These are phyloP conservation scores for Acleris laterana DNA, from an alignment of 2,888 invertebrate genomes.

Conservation along the genomic window DNA sequence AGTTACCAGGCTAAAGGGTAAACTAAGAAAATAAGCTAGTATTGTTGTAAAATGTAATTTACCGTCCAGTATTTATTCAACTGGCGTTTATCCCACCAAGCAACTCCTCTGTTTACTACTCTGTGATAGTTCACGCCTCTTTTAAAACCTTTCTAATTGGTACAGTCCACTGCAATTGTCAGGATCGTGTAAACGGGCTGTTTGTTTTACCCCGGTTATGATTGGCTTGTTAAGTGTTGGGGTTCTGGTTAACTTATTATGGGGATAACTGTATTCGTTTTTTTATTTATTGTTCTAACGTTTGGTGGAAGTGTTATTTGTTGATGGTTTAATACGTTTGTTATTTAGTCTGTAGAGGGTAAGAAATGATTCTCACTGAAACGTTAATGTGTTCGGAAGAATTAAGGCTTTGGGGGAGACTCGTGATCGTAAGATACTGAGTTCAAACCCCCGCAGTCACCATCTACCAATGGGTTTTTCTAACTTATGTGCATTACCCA, in stretches of 20 bases:
- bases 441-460: too few relatives aligned
- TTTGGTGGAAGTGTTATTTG: not conserved
- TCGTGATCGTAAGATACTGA: too few relatives aligned
- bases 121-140: constrained; percentile 25
- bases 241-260: constrained; percentile 23
- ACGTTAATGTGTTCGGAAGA: too few relatives aligned
- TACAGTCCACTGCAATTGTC: constrained; percentile 29
- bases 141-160: constrained; percentile 32
- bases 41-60: too few relatives aligned
- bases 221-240: constrained; percentile 29
- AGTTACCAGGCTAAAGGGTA: too few relatives aligned
- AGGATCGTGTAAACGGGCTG: constrained; percentile 25
- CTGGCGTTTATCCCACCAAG: not conserved
- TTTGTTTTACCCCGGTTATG: constrained; percentile 30
- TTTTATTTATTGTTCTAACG: not conserved
- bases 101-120: constrained; percentile 1
- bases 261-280: constrained; percentile 12
- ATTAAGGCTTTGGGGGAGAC: too few relatives aligned
- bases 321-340: not conserved
- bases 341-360: too few relatives aligned
- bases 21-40: too few relatives aligned
- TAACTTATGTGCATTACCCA: too few relatives aligned
- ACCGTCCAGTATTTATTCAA: not conserved
- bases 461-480: too few relatives aligned
- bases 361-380: too few relatives aligned